These are phyloP conservation scores for Dinoponera quadriceps DNA, from an alignment of 1,140 invertebrate species.

Conservation along the genomic window DNA sequence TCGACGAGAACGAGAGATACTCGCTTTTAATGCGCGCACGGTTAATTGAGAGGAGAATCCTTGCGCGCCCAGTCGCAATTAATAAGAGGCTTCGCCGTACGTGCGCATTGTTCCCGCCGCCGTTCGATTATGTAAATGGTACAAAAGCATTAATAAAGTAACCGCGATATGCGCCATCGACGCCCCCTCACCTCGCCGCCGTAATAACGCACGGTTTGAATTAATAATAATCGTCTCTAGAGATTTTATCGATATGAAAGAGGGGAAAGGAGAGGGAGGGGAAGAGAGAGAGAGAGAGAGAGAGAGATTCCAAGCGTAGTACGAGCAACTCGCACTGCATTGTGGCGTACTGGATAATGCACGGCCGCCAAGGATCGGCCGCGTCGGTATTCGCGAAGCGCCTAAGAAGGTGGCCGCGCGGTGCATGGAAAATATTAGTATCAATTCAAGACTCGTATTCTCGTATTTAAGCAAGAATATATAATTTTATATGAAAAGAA, in stretches of 20 bases:
- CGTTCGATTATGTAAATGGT: constrained; percentile 50
- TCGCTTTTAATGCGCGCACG: constrained; percentile 26
- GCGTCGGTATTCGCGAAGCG: not conserved
- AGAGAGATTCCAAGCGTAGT: constrained; percentile 8
- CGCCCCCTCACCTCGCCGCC: constrained; percentile 8
- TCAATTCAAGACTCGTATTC: too few species aligned
- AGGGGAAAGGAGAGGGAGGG: too few species aligned
- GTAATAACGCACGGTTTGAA: constrained; percentile 41
- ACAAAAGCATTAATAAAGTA: constrained; percentile 53
- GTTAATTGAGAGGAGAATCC: constrained; percentile 46
- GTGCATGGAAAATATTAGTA: too few species aligned
- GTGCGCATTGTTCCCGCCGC: constrained; percentile 32
- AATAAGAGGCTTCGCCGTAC: constrained; percentile 33
- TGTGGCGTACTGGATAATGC: constrained; percentile 17
- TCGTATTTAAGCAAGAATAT: too few species aligned
- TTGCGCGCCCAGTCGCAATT: constrained; percentile 13
- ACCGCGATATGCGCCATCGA: constrained; percentile 21
- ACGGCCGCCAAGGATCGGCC: constrained; percentile 1
- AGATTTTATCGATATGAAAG: constrained; percentile 25
- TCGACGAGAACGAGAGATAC: constrained; percentile 20
- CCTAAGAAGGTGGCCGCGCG: not conserved
- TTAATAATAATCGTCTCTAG: constrained; percentile 42
- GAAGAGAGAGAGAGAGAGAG: not conserved
- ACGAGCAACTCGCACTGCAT: constrained; percentile 10
- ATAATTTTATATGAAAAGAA: too few species aligned